Evolutionary conservation across 2,797 vertebrate genomes (phyloP), one percentile per base, ranked within the genome.

Genomic region (Lophura swinhoii): DNA sequence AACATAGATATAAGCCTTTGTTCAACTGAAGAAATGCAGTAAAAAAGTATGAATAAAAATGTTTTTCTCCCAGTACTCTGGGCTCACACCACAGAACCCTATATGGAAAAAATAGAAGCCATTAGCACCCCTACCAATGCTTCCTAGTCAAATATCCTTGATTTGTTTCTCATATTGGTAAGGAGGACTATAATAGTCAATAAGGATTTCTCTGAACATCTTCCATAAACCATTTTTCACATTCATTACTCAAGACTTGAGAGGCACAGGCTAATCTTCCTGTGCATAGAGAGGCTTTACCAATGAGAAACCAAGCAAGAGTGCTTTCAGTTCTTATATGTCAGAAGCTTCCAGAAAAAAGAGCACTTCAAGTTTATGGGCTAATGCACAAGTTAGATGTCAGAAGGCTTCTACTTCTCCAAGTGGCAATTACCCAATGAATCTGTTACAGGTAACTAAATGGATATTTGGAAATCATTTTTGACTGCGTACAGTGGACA

Each of bases 91-190:
- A 41, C 49, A 59, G 71, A 93, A 72, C 70, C 64, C 51, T 82
- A 56, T 31, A 79, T 89, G 87, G 88, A 95, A 96, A 92, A 92
- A 96, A 96, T 94, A 79, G 68, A 96, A 95, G 87, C 93, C 87
- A 97, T 93, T 79, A 94, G 90, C 95, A 95, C 90, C 93, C 91
- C 91, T 91, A 93, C 92, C 84, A 94, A 95, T 94, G 73, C 76
- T 86, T 91, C 70, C 79, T 78, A 81, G 85, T 92, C 82, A 78
- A 74, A 93, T 88, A 94, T 74, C 78, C 68, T 67, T 58, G 80
- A 85, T 91, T 94, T 93, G 89, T 93, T 96, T 96, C 74, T 73
- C 84, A 86, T 51, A 39, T 12, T 16, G 28, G 20, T 31, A 67
- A 33, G 44, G 31, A 46, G 31, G 46, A 74, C 74, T 94, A 85